Base-by-base conservation (phyloP, 2,888 invertebrate genomes). In the Thereva unica region DNA sequence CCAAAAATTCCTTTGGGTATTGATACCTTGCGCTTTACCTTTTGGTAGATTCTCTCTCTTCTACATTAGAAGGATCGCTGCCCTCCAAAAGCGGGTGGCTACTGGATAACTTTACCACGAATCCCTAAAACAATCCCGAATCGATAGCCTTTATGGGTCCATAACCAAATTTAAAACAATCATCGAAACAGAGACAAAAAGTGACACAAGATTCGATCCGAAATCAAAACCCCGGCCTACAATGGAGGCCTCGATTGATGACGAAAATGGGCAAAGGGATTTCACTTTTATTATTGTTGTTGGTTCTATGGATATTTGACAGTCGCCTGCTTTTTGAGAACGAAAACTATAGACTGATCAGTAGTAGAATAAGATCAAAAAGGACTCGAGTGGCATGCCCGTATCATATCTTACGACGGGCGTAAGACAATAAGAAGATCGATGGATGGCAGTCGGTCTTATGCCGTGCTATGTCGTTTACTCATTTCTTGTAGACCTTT, bases 201-300 rank as follows among this genome's bases (percentile, higher is more conserved):
- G 35, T 53, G 45, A 53, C 10, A 37, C 35, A 64, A 64, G 54
- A 64, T 53, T 53, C 53, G 45, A 35, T 44, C 53, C 42, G 23
- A 54, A 54, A 54, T 45, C 45, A 59, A 23, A 10, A 54, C 37
- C 37, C 7, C 44, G 34, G 41, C 23, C 64, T 44, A 35, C 44
- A 44, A 64, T 42, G 44, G 42, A 45, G 45, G 37, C 10, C 42
- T 35, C 52, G 23, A 38, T 55, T 64, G 64, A 64, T 64, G 64
- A 64, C 64, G 47, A 66, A 65, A 66, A 66, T 66, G 66, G 66
- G 50, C 66, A 66, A 49, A 56, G 57, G 66, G 66, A 66, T 66
- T 66, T 66, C 66, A 66, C 57, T 66, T 66, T 66, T 66, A 66
- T 65, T 64, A 65, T 56, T 64, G 61, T 61, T 61, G 61, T 61